These are phyloP conservation scores for Acestrorhynchus altus DNA, from an alignment of 2,797 vertebrate species.

Conservation along the genomic window DNA sequence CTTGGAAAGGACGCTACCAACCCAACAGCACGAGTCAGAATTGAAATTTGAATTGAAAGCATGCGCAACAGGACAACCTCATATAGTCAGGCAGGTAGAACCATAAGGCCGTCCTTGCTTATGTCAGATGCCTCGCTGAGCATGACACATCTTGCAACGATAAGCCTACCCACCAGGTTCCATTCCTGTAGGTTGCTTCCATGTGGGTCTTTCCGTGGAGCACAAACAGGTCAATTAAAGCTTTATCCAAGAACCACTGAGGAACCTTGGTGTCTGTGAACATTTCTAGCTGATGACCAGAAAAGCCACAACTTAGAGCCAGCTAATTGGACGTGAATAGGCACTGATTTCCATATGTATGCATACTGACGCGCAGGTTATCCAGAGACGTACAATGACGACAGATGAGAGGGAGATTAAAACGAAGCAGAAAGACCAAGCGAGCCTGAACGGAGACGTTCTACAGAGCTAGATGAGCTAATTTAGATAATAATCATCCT, in stretches of 20 bases:
- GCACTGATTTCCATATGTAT: slow-evolving; percentile 48
- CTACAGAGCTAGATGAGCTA: slow-evolving; percentile 55
- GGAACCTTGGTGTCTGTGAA: not conserved
- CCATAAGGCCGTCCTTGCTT: too few species aligned
- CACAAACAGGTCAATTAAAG: not conserved
- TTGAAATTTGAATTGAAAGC: too few species aligned
- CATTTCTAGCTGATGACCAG: not conserved
- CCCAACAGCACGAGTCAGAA: too few species aligned
- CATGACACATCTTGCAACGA: too few species aligned
- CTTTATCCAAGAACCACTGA: not conserved
- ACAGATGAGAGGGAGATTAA: slow-evolving; percentile 52
- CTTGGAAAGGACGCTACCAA: too few species aligned
- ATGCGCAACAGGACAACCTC: too few species aligned
- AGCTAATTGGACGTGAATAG: slow-evolving; percentile 48
- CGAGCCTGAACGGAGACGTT: slow-evolving; percentile 35
- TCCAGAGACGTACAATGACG: slow-evolving; percentile 36
- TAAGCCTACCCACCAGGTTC: too few species aligned
- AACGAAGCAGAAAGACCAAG: slow-evolving; percentile 14
- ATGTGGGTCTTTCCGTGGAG: not conserved
- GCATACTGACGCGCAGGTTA: slow-evolving; percentile 43
- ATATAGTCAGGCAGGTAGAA: too few species aligned
- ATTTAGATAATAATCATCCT: slow-evolving; percentile 62
- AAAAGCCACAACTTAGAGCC: slow-evolving; percentile 25
- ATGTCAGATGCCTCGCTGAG: too few species aligned
- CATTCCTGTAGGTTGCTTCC: too few species aligned